These are phyloP conservation scores for Eupithecia subfuscata DNA, from an alignment of 2,888 invertebrate genomes.

Conservation along the genomic window DNA sequence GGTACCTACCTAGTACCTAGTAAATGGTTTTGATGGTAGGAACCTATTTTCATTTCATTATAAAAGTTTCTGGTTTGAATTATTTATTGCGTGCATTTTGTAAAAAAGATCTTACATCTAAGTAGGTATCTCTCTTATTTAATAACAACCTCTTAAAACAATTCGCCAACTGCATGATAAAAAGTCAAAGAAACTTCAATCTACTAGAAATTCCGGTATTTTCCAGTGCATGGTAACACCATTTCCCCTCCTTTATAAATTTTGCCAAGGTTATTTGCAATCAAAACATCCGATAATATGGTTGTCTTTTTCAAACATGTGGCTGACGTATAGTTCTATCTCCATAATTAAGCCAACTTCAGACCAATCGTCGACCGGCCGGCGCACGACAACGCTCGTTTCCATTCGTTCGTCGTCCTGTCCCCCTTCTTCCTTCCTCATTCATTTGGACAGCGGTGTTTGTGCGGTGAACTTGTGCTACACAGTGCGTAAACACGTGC, in stretches of 20 bases:
- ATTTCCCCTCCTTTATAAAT: conserved; percentile 52
- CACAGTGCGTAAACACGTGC: conserved; percentile 77
- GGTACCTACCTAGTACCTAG: no score
- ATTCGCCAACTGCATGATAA: not conserved
- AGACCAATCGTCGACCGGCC: conserved; percentile 54
- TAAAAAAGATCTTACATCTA: not conserved
- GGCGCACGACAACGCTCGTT: conserved; percentile 51
- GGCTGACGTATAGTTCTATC: conserved; percentile 46
- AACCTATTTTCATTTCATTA: no score
- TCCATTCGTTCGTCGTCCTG: conserved; percentile 55
- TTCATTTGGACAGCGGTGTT: conserved; percentile 81
- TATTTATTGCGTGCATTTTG: no score
- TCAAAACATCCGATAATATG: conserved; percentile 47
- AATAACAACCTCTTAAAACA: not conserved
- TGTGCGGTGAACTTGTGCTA: conserved; percentile 78
- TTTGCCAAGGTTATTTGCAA: conserved; percentile 72
- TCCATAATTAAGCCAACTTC: conserved; percentile 62
- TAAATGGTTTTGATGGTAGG: no score
- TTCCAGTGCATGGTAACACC: conserved; percentile 49
- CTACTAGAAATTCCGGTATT: conserved; percentile 16
- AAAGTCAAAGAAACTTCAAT: not conserved
- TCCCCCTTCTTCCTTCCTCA: conserved; percentile 62
- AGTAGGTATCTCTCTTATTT: no score
- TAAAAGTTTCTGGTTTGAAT: no score
- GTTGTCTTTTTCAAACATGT: conserved; percentile 56